A percentile compares a stretch with the other conserved stretches of the same genome.
Conservation (phyloP, 2,888 invertebrate genomes). For the Lamellibrachia satsuma region DNA sequence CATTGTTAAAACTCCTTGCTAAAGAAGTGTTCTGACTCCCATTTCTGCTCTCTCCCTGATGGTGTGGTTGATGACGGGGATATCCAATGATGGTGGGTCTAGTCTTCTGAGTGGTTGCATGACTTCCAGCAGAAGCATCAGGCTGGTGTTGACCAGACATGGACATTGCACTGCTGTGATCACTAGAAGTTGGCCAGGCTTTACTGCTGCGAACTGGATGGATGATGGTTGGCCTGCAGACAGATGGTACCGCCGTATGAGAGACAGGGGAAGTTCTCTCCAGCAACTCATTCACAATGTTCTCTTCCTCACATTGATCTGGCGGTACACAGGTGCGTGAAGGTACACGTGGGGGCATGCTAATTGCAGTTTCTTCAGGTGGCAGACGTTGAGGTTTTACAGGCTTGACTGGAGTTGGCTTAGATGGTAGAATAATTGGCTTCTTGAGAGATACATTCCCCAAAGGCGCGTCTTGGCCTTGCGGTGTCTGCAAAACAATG, state of each 20-base stretch:
- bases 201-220: background rate
- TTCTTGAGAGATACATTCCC: background rate
- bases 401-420: background rate
- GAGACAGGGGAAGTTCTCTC: background rate
- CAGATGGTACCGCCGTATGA: background rate
- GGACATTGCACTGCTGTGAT: background rate
- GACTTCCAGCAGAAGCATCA: background rate
- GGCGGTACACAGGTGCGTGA: background rate
- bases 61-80: background rate
- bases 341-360: background rate
- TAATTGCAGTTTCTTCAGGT: background rate
- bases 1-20: background rate
- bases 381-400: background rate
- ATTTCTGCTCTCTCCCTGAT: background rate
- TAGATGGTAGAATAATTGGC: background rate
- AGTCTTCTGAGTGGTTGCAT: background rate
- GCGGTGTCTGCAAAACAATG: background rate
- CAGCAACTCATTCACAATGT: background rate
- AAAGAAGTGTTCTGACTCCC: background rate
- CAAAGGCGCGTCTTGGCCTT: background rate
- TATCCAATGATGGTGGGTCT: background rate
- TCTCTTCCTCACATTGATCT: background rate
- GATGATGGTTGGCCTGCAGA: background rate
- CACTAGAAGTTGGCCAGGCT: background rate
- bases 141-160: background rate